These are phyloP conservation scores for Otus sunia DNA, from an alignment of 2,113 vertebrate species.

Conservation along the genomic window DNA sequence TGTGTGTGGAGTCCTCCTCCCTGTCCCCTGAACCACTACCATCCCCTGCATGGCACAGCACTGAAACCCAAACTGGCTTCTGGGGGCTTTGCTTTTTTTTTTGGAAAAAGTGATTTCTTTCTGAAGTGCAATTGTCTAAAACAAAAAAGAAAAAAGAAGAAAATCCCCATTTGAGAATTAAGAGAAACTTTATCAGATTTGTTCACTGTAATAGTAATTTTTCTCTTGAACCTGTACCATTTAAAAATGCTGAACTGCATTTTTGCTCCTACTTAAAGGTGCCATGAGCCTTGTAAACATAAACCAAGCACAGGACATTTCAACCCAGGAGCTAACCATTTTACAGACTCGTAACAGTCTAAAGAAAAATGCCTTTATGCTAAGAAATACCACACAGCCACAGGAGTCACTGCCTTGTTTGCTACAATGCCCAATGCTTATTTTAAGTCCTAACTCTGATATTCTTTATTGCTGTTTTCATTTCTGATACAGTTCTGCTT, in stretches of 20 bases:
- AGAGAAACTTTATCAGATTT: background rate
- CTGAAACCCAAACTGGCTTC: background rate
- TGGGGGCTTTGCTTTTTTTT: background rate
- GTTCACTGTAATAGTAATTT: background rate
- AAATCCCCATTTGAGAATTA: background rate
- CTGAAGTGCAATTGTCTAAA: background rate
- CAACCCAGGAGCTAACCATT: background rate
- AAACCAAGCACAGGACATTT: background rate
- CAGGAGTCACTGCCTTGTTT: background rate
- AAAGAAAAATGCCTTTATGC: background rate
- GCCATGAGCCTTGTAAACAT: background rate
- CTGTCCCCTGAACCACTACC: background rate
- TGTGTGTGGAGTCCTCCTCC: background rate
- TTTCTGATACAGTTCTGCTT: conserved; percentile 64
- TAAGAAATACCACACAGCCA: background rate
- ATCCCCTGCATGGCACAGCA: background rate
- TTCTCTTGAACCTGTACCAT: background rate
- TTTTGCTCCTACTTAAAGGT: background rate
- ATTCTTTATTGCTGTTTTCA: background rate
- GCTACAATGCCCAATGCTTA: background rate
- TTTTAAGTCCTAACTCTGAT: background rate
- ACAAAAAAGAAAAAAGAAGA: background rate
- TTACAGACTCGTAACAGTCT: background rate
- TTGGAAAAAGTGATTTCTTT: background rate
- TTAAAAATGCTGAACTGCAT: background rate